phyloP scores from a whole-genome alignment of 2,888 invertebrate genomes.

The Schizotus pectinicornis region DNA sequence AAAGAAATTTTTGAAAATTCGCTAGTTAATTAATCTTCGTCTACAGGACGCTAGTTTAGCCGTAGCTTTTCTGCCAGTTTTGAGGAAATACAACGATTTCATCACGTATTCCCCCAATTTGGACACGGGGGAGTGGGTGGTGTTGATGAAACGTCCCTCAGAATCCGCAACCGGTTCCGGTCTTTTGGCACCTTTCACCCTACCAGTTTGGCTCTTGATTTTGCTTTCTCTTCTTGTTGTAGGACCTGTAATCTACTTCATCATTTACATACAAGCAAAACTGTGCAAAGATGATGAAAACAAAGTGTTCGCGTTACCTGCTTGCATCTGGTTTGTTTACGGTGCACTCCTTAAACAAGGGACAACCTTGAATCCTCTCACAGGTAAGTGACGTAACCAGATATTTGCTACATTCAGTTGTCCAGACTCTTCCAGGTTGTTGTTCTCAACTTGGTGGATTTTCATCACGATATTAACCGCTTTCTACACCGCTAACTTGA shows the following conservation, averaged over 20 bases:
- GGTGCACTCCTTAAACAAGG: conserved; percentile 89
- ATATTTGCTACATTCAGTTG: background rate
- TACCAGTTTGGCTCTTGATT: conserved; percentile 67
- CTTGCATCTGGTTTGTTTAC: conserved; percentile 88
- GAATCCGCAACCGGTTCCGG: conserved; percentile 86
- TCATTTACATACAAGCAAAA: conserved; percentile 70
- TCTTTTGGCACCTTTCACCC: conserved; percentile 80
- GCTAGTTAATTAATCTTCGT: conserved; percentile 16
- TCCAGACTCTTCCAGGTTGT: conserved; percentile 79
- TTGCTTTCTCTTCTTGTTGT: conserved; percentile 73
- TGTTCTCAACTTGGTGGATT: conserved; percentile 92
- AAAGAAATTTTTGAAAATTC: conserved; percentile 15
- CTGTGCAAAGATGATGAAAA: conserved; percentile 65
- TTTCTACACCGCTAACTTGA: conserved; percentile 90
- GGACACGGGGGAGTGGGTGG: conserved; percentile 79
- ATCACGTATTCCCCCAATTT: conserved; percentile 69
- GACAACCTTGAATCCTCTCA: conserved; percentile 77
- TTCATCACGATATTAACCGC: conserved; percentile 86
- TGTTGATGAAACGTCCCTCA: conserved; percentile 79
- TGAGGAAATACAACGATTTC: conserved; percentile 60
- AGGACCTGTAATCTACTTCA: conserved; percentile 77
- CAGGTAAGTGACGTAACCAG: conserved; percentile 64
- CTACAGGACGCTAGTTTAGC: conserved; percentile 76
- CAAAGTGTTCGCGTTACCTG: conserved; percentile 67
- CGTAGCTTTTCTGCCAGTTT: conserved; percentile 76